Evolutionary conservation across 2,888 invertebrate species (phyloP).

Genomic region (Julus scandinavius): DNA sequence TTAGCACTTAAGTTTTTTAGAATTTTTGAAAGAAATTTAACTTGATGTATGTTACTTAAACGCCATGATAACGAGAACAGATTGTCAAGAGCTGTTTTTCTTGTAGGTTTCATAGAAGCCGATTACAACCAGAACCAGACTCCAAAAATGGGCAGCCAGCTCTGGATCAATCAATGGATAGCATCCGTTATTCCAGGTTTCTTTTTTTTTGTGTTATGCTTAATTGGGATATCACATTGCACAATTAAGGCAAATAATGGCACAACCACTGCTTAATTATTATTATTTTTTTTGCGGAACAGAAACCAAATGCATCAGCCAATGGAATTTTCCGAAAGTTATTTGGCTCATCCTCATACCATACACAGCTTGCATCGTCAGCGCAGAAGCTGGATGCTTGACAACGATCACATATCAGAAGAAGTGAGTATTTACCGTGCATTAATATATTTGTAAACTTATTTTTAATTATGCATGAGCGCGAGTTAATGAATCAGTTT

Average conservation of each 20-base stretch:
- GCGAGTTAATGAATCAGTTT: too few species aligned
- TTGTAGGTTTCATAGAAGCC: neutral
- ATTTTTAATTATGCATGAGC: too few species aligned
- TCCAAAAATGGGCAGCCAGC: neutral
- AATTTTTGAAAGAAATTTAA: neutral
- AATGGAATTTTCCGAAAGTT: neutral
- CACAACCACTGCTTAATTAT: neutral
- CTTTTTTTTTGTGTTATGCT: neutral
- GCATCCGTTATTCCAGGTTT: neutral
- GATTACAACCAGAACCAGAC: neutral
- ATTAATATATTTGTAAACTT: too few species aligned
- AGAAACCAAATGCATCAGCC: neutral
- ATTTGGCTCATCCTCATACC: neutral
- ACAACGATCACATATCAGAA: neutral
- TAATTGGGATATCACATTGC: too few species aligned
- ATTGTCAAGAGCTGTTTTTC: neutral
- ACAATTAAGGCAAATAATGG: neutral
- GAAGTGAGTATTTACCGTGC: neutral
- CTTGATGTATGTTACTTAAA: too few species aligned
- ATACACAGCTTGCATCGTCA: neutral
- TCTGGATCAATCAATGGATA: neutral
- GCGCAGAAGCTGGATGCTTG: slow-evolving; percentile 19
- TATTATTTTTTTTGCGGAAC: neutral
- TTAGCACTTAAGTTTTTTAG: neutral
- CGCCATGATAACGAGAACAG: neutral